Base-by-base conservation (phyloP, 2,113 vertebrate species). In the Budorcas taxicolor region DNA sequence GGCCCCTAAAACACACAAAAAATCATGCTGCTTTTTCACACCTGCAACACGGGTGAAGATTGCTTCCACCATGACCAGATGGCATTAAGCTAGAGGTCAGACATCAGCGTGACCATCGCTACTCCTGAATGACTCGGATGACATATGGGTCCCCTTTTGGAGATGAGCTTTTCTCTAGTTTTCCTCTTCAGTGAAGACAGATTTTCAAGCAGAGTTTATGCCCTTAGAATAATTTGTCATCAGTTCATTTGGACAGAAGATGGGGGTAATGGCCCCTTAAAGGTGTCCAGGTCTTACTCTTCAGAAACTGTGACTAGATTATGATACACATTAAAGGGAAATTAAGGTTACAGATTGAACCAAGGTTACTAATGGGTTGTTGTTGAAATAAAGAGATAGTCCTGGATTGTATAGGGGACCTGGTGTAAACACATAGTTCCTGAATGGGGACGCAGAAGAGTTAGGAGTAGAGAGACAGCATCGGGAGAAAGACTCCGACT, bases 401-500 rank as follows among this genome's bases (percentile, higher is more conserved):
- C 31, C 47, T 57, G 36, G 71, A 40, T 81, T 31, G 6, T 36
- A 45, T 4, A 43, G 4, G 9, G 33, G 40, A 23, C 19, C 14
- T 5, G 2, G 3, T 74, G 8, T 21, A 12, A 33, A 40, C 43
- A 58, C 55, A n/a, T 4, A 5, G 36, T 23, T 57, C 36, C 86
- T 29, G 27, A 21, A 21, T 10, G 25, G 31, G 23, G 74, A 80
- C 6, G 4, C 21, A n/a, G 25, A 76, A 76, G 62, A 50, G 23
- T 62, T 23, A 12, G 21, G 45, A 60, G 9, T 9, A 52, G 43
- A 33, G 10, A 43, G 60, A 16, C 2, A 43, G 45, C 21, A 40
- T 43, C 1, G 0, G 9, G 64, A 84, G 71, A 21, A 25, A 43
- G 23, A 2, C 36, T 4, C 81, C 9, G 6, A 0, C 1, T 19